Evolutionary conservation across 37 sponge, comb jelly and placozoan genomes (phyloP).

Genomic region (Aplysina aerophoba): DNA sequence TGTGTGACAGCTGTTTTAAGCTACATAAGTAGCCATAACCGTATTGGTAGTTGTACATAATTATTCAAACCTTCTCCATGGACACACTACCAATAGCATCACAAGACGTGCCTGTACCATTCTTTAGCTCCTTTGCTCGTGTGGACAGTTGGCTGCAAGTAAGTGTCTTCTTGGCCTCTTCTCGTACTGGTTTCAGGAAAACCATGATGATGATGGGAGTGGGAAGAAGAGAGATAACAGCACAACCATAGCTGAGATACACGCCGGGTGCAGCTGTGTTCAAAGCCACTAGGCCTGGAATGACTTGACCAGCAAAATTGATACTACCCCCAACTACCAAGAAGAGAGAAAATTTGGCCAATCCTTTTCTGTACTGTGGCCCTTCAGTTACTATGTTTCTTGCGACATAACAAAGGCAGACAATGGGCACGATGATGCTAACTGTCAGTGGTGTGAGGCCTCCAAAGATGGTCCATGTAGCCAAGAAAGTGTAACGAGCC

Average conservation of each 20-base stretch:
- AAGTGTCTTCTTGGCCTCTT: not conserved
- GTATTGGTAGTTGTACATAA: too few relatives aligned
- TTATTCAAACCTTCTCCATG: too few relatives aligned
- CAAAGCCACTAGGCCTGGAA: not conserved
- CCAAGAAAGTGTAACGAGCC: not conserved
- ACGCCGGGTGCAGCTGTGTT: not conserved
- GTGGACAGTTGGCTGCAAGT: too few relatives aligned
- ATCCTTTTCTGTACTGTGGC: not conserved
- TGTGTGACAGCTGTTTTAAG: too few relatives aligned
- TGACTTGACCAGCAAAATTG: not conserved
- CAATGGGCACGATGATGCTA: not conserved
- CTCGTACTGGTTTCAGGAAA: conserved; percentile 5
- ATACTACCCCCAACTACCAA: not conserved
- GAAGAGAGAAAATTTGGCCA: conserved; percentile 6
- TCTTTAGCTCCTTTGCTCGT: too few relatives aligned
- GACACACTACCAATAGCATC: too few relatives aligned
- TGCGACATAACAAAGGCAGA: not conserved
- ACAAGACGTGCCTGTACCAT: too few relatives aligned
- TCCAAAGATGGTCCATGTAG: not conserved
- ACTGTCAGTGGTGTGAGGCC: not conserved
- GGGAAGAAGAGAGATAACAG: not conserved
- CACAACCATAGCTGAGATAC: not conserved
- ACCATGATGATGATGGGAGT: not conserved
- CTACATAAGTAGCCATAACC: too few relatives aligned
- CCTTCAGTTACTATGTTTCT: not conserved